Conservation (phyloP, 2,113 vertebrate species). For the Acrocephalus kingi region DNA sequence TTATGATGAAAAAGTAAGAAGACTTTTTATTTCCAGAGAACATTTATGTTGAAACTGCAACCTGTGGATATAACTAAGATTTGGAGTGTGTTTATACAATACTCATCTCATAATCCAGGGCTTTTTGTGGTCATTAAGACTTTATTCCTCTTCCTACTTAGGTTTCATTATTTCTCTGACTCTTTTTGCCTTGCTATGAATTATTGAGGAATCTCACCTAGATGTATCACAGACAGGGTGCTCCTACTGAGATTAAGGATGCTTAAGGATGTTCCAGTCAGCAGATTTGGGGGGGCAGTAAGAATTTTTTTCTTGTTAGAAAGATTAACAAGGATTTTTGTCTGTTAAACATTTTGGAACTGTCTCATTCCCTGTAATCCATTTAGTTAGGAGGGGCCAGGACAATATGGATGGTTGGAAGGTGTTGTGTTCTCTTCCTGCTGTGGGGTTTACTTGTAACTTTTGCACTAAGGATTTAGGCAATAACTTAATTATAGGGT, state of each 20-base stretch:
- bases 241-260: not conserved
- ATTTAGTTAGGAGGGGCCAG: not conserved
- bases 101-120: not conserved
- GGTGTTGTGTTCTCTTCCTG: not conserved
- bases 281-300: not conserved
- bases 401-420: not conserved
- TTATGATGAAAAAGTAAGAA: not conserved
- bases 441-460: not conserved
- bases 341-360: not conserved
- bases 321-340: not conserved
- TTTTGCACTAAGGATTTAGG: not conserved
- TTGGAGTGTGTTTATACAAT: not conserved
- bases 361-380: not conserved
- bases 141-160: not conserved
- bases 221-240: not conserved
- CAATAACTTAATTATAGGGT: not conserved
- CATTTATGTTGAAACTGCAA: not conserved
- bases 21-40: not conserved
- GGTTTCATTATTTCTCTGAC: not conserved
- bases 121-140: not conserved
- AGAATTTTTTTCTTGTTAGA: not conserved
- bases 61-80: not conserved
- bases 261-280: not conserved
- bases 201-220: not conserved
- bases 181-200: not conserved